These are phyloP conservation scores for Pandemis corylana DNA, from an alignment of 2,888 invertebrate genomes.

Conservation along the genomic window DNA sequence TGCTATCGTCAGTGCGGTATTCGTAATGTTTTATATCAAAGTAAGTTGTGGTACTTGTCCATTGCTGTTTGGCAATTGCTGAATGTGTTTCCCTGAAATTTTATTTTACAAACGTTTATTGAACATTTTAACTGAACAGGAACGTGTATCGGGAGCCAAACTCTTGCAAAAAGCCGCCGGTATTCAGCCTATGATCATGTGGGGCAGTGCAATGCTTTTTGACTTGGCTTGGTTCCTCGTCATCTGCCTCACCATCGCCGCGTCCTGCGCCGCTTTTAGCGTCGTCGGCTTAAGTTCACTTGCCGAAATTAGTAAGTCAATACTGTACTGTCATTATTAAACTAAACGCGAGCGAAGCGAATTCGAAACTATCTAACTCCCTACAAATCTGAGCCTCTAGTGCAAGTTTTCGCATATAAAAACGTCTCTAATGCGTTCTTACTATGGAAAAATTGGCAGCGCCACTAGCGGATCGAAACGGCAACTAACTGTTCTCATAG, in stretches of 20 bases:
- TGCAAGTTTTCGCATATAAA: too few relatives aligned
- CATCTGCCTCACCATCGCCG: constrained; percentile 82
- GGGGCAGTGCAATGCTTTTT: constrained; percentile 88
- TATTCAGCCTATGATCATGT: constrained; percentile 87
- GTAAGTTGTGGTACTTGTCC: constrained; percentile 49
- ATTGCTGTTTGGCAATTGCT: too few relatives aligned
- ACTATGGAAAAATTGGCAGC: too few relatives aligned
- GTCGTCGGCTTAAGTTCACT: constrained; percentile 85
- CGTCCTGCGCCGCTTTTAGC: constrained; percentile 87
- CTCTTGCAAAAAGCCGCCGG: constrained; percentile 90
- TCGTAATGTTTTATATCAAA: constrained; percentile 84
- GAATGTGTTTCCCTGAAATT: too few relatives aligned
- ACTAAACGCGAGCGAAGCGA: too few relatives aligned
- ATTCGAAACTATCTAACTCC: too few relatives aligned
- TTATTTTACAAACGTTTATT: too few relatives aligned
- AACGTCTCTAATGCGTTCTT: too few relatives aligned
- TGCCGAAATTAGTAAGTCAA: constrained; percentile 78
- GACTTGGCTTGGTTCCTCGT: constrained; percentile 87
- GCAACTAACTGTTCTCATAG: too few relatives aligned
- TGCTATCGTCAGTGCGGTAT: constrained; percentile 88
- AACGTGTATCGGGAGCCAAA: constrained; percentile 88
- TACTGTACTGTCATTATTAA: too few relatives aligned
- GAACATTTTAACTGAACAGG: constrained; percentile 56
- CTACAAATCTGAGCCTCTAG: too few relatives aligned
- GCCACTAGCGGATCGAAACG: too few relatives aligned